Percentiles rank a stretch among this genome's conserved stretches.
Evolutionary conservation across 1,140 invertebrate species (phyloP).

Genomic region (Formica exsecta): DNA sequence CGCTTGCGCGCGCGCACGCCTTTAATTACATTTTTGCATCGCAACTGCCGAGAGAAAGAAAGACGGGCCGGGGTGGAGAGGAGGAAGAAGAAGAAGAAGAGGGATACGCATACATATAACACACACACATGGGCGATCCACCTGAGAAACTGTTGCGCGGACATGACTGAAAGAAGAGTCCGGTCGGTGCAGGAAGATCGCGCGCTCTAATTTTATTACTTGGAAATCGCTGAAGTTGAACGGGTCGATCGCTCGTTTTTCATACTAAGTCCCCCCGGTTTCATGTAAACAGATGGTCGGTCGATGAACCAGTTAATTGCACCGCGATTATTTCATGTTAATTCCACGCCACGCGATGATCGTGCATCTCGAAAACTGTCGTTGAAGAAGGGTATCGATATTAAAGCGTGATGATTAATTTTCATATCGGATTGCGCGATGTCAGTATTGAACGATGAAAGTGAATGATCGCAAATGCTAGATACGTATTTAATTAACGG

Average conservation of each 20-base stretch:
- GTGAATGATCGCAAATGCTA: slow-evolving; percentile 20
- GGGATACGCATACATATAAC: neutral
- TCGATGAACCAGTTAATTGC: slow-evolving; percentile 31
- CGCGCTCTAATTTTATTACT: slow-evolving; percentile 61
- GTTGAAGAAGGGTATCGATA: slow-evolving; percentile 7
- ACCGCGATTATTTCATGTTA: slow-evolving; percentile 35
- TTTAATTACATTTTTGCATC: slow-evolving; percentile 85
- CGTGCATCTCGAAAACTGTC: neutral
- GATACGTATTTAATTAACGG: slow-evolving; percentile 53
- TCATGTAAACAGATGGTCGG: slow-evolving; percentile 14
- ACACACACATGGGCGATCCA: slow-evolving; percentile 29
- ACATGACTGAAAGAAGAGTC: slow-evolving; percentile 40
- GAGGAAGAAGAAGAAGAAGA: slow-evolving; percentile 8
- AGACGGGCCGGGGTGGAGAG: slow-evolving; percentile 35
- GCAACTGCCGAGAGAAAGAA: slow-evolving; percentile 71
- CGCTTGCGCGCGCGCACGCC: slow-evolving; percentile 74
- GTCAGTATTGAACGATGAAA: slow-evolving; percentile 25
- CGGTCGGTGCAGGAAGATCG: neutral
- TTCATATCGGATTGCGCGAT: neutral
- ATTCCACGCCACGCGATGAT: neutral
- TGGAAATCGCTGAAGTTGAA: slow-evolving; percentile 53
- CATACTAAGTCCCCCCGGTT: neutral
- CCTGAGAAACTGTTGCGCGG: slow-evolving; percentile 49
- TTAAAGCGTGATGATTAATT: slow-evolving; percentile 40
- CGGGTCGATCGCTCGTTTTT: slow-evolving; percentile 39